Evolutionary conservation across 2,113 vertebrate species (phyloP).

Genomic region (Neolamprologus caudopunctatus): DNA sequence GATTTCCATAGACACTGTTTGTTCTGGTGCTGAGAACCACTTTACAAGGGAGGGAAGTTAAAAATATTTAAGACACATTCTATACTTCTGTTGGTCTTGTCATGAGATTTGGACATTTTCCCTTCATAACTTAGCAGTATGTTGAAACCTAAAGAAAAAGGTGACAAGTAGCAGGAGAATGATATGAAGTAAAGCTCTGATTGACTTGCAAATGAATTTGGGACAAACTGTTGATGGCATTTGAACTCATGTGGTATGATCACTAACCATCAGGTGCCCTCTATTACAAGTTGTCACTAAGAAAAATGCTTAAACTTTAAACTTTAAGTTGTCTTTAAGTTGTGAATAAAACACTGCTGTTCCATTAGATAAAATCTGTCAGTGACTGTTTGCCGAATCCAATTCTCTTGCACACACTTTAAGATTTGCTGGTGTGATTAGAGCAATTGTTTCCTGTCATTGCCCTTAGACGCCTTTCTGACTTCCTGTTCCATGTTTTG

Average conservation of each 20-base stretch:
- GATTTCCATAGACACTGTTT: not conserved
- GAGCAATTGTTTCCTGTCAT: not conserved
- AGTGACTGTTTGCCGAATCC: not conserved
- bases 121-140: not conserved
- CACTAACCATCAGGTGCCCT: not conserved
- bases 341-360: not conserved
- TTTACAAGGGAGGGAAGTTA: not conserved
- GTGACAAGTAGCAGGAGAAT: not conserved
- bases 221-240: not conserved
- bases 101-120: not conserved
- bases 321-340: not conserved
- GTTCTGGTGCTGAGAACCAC: not conserved
- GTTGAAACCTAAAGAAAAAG: not conserved
- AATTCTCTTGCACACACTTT: not conserved
- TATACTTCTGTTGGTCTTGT: not conserved
- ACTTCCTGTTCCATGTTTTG: not conserved
- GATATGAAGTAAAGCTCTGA: not conserved
- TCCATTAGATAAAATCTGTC: not conserved
- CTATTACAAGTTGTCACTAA: not conserved
- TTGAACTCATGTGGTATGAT: not conserved
- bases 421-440: not conserved
- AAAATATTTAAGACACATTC: not conserved
- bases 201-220: not conserved
- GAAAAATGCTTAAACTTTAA: not conserved
- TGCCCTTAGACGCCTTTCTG: not conserved